Percentiles rank a stretch among this genome's conserved stretches.
phyloP scores from a whole-genome alignment of 2,113 vertebrate genomes.

The Camelus bactrianus region DNA sequence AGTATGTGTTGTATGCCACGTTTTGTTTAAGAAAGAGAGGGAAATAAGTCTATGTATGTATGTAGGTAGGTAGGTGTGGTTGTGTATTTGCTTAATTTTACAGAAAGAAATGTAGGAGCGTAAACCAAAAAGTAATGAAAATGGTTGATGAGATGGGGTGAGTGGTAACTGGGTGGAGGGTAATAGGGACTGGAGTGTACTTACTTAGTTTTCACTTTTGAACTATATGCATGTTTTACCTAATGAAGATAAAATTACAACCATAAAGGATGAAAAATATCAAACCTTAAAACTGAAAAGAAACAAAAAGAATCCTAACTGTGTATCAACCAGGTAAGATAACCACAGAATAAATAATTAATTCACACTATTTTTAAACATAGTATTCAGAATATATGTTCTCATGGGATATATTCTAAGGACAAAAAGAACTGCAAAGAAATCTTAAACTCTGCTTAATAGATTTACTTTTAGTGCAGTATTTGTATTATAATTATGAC shows the following conservation, averaged over 20 bases:
- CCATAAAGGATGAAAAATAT: neutral
- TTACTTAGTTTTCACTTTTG: neutral
- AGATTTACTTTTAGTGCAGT: neutral
- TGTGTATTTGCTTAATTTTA: neutral
- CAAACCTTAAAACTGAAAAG: neutral
- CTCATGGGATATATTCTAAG: neutral
- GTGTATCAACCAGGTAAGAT: neutral
- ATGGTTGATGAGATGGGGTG: neutral
- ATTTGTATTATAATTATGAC: neutral
- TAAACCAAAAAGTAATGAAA: neutral
- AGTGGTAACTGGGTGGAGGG: neutral
- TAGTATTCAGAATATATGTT: neutral
- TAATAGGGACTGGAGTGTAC: neutral
- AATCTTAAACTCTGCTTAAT: neutral
- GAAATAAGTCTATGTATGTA: neutral
- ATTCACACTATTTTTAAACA: neutral
- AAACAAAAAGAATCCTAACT: neutral
- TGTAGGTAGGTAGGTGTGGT: neutral
- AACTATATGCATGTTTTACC: neutral
- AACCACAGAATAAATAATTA: neutral
- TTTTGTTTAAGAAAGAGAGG: constrained; percentile 2
- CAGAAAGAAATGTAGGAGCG: neutral
- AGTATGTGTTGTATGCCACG: neutral
- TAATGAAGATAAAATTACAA: neutral
- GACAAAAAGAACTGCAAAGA: neutral